Conservation (phyloP, 2,797 vertebrate species). For the Eulemur rubriventer region DNA sequence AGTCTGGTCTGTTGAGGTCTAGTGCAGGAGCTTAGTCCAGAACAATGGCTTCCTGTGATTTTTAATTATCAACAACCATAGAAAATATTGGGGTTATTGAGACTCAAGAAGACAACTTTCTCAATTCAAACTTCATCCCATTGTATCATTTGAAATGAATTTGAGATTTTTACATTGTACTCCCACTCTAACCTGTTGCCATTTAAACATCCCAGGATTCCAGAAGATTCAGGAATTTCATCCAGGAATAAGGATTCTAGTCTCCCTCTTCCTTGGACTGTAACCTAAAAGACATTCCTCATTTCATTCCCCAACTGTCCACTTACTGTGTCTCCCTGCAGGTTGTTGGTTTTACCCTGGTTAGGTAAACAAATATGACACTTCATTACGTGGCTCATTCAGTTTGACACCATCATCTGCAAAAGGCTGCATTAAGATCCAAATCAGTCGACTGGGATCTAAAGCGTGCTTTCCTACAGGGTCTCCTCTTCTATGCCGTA, state of each 20-base stretch:
- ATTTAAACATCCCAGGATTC: background rate
- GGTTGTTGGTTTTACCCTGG: background rate
- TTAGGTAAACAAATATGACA: slow-evolving; percentile 30
- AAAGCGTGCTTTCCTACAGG: slow-evolving; percentile 45
- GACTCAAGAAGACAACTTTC: background rate
- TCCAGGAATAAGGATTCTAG: background rate
- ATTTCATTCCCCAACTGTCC: background rate
- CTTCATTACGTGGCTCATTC: slow-evolving; percentile 29
- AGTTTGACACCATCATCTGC: slow-evolving; percentile 41
- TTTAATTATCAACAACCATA: background rate
- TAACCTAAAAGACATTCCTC: background rate
- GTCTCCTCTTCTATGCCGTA: slow-evolving; percentile 37
- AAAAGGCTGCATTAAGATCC: slow-evolving; percentile 59
- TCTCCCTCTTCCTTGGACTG: background rate
- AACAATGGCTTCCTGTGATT: background rate
- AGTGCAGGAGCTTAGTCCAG: background rate
- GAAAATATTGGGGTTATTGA: background rate
- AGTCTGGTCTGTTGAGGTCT: background rate
- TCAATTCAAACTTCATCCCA: background rate
- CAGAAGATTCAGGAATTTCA: slow-evolving; percentile 27
- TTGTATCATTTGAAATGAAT: background rate
- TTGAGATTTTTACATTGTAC: background rate
- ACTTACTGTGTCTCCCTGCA: background rate
- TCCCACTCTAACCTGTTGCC: background rate
- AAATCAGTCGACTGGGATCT: slow-evolving; percentile 69